phyloP scores from a whole-genome alignment of 2,113 vertebrate species.

The Elephas maximus region DNA sequence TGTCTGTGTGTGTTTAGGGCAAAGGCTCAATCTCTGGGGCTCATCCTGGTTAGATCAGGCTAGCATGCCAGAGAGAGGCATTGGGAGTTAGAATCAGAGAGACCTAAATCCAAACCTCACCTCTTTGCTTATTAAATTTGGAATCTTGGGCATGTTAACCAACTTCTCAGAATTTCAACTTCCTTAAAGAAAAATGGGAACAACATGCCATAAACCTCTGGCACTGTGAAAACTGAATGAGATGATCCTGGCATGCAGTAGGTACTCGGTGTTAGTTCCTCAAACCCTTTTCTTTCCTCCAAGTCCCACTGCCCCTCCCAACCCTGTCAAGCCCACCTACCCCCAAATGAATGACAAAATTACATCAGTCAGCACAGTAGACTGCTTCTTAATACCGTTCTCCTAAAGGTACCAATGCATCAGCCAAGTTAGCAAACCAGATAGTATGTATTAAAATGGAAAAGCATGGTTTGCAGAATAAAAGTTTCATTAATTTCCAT shows the following conservation, averaged over 20 bases:
- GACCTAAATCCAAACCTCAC: not conserved
- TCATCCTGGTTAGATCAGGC: not conserved
- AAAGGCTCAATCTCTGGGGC: not conserved
- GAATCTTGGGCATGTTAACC: not conserved
- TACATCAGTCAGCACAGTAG: not conserved
- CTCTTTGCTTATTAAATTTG: not conserved
- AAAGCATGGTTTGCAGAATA: constrained; percentile 43
- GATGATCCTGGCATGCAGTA: not conserved
- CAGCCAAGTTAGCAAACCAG: not conserved
- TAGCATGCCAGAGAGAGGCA: not conserved
- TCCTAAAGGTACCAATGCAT: not conserved
- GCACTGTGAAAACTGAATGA: not conserved
- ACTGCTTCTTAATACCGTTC: not conserved
- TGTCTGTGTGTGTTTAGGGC: not conserved
- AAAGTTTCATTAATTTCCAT: constrained; percentile 66
- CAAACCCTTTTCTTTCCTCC: not conserved
- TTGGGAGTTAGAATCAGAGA: not conserved
- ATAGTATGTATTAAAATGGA: not conserved
- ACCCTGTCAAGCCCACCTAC: not conserved
- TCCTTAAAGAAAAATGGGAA: not conserved
- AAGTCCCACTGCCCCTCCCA: not conserved
- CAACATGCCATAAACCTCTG: not conserved
- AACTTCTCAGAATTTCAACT: constrained; percentile 29
- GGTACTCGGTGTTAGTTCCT: not conserved
- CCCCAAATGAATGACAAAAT: not conserved